A percentile compares a stretch with the other conserved stretches of the same genome.
These are phyloP conservation scores for Phaetusa simplex DNA, from an alignment of 2,113 vertebrate species.

Conservation along the genomic window DNA sequence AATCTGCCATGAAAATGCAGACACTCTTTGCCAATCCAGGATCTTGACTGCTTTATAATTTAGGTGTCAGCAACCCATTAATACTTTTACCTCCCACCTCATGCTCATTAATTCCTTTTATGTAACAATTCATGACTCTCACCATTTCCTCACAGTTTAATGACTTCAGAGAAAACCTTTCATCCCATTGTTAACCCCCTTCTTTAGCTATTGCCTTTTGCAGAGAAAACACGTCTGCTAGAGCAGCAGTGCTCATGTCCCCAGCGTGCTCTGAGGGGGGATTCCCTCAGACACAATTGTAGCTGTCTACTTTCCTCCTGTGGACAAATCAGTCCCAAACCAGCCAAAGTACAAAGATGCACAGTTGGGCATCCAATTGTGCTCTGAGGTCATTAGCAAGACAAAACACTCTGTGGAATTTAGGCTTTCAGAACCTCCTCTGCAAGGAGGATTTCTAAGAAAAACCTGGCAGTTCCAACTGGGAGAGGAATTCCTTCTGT, in stretches of 20 bases:
- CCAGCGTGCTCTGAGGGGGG: constrained; percentile 68
- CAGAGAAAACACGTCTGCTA: constrained; percentile 75
- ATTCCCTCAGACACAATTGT: constrained; percentile 76
- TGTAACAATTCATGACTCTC: constrained; percentile 83
- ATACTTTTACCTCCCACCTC: constrained; percentile 79
- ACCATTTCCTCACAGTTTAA: constrained; percentile 88
- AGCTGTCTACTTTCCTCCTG: constrained; percentile 74
- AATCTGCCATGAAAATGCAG: constrained; percentile 45
- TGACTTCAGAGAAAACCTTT: constrained; percentile 84
- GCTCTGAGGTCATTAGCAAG: constrained; percentile 83
- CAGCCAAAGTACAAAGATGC: constrained; percentile 73
- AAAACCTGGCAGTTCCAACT: constrained; percentile 80
- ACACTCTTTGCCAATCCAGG: neutral
- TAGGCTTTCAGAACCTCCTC: constrained; percentile 68
- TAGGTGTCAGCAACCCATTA: constrained; percentile 75
- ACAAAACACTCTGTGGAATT: constrained; percentile 81
- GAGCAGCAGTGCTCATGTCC: constrained; percentile 72
- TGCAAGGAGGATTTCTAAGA: constrained; percentile 77
- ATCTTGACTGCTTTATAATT: constrained; percentile 67
- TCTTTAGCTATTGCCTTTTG: constrained; percentile 76
- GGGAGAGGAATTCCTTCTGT: constrained; percentile 76
- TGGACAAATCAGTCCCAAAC: constrained; percentile 79
- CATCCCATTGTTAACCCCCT: constrained; percentile 81
- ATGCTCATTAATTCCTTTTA: constrained; percentile 80
- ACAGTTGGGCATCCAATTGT: constrained; percentile 80